Base-by-base conservation (phyloP, 2,797 vertebrate genomes). In the Acanthiza pusilla region DNA sequence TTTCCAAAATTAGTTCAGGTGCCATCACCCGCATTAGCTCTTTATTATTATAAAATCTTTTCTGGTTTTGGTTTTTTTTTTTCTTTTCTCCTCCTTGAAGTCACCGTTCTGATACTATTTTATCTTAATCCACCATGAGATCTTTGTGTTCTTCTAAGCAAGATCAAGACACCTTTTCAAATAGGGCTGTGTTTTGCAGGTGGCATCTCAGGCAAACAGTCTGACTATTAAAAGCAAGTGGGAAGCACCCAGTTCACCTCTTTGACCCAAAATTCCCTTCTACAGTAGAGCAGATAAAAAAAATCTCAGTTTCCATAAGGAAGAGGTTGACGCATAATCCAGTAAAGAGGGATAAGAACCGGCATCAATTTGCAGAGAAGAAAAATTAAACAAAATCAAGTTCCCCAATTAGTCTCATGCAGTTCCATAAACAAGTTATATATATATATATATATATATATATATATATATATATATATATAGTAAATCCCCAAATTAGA, bases 341-440 rank as follows among this genome's bases (percentile, higher is more conserved):
- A 70, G 57, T 8, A 55, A 67, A 60, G 60, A 29, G 36, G 62
- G 32, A 9, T 36, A 48, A 93, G 22, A 58, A 57, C 2, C 55
- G 57, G 36, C n/a, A 27, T 3, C 50, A 76, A 81, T 75, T 79
- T 76, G 60, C 71, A 74, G 77, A 53, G 25, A 54, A 58, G 70
- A 72, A 38, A 67, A 93, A 94, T 54, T 21, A 72, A 25, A 54
- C 27, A 70, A 88, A 94, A 84, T 45, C 40, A 45, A 81, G 45
- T 50, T 79, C 30, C 60, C 23, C 54, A 29, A 38, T 93, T 74
- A 78, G 43, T 11, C 50, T 71, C 72, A 34, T 0, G 11, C 0
- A 0, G 51, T 61, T 89, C 72, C 48, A 25, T 9, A 47, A 5
- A 8, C 32, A 29, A 60, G 22, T 78, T 38, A 4, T 6, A 50